phyloP scores from a whole-genome alignment of 2,113 vertebrate genomes.

The Brachypodius melanocephalos region DNA sequence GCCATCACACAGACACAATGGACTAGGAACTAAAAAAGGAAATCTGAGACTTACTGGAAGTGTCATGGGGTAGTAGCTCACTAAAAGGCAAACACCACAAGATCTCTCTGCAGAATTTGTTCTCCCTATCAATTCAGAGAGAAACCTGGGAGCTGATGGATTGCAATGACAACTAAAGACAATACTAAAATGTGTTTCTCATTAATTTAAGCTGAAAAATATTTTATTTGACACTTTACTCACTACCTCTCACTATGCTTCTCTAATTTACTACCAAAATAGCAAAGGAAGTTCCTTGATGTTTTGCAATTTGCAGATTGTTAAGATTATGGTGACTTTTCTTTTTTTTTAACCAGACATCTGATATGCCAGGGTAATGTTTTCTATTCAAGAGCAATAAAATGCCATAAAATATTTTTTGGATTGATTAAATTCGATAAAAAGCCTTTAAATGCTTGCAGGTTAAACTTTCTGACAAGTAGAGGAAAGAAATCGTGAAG shows the following conservation, averaged over 20 bases:
- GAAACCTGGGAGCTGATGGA: background rate
- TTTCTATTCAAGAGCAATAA: background rate
- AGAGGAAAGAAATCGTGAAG: background rate
- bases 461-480: background rate
- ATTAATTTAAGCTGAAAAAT: background rate
- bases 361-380: background rate
- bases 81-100: background rate
- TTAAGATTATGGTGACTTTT: background rate
- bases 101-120: background rate
- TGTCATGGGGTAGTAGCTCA: background rate
- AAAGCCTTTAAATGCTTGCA: background rate
- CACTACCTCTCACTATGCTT: background rate
- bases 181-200: background rate
- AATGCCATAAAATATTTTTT: background rate
- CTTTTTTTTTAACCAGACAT: background rate
- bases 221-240: background rate
- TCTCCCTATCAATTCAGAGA: background rate
- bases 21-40: fast-evolving
- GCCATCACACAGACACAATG: background rate
- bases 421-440: background rate
- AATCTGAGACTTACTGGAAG: background rate
- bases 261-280: background rate
- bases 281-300: background rate
- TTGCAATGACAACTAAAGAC: background rate
- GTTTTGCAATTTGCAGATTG: background rate